Conservation (phyloP, 2,888 invertebrate genomes). For the Seira musarum region DNA sequence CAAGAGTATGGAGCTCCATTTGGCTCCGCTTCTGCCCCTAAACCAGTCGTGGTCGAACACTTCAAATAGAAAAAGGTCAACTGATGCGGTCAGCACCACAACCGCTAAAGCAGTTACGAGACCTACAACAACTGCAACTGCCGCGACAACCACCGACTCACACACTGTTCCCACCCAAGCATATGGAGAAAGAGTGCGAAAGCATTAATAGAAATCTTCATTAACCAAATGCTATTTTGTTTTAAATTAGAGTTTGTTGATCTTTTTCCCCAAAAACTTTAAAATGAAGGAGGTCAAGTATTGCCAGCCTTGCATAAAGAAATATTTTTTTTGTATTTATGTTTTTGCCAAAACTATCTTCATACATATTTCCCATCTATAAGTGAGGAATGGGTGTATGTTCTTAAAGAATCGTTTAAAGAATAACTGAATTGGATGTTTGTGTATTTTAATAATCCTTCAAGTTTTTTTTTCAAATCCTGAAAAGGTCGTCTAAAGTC, state of each 20-base stretch:
- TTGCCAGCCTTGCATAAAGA: constrained; percentile 8
- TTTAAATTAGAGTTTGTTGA: constrained; percentile 44
- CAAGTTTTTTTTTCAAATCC: not conserved
- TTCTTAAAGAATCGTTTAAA: not conserved
- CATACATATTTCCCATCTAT: not conserved
- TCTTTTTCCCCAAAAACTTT: constrained; percentile 21
- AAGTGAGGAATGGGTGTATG: too few relatives aligned
- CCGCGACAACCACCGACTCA: constrained; percentile 28
- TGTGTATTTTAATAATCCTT: not conserved
- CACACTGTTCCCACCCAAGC: constrained; percentile 24
- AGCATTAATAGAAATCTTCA: constrained; percentile 17
- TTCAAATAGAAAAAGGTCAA: constrained; percentile 46
- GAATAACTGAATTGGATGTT: not conserved
- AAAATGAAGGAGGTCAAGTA: not conserved
- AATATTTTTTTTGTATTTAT: constrained; percentile 43
- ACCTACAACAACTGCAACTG: constrained; percentile 18
- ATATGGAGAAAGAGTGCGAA: constrained; percentile 44
- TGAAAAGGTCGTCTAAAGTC: not conserved
- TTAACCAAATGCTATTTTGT: constrained; percentile 1
- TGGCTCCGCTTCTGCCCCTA: constrained; percentile 58
- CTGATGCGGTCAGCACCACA: constrained; percentile 32
- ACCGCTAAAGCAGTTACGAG: constrained; percentile 30
- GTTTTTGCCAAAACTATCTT: constrained; percentile 43
- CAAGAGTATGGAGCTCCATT: constrained; percentile 58
- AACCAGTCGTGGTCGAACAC: constrained; percentile 58